Evolutionary conservation across 2,113 vertebrate species (phyloP), one percentile per base, ranked within the genome.

Genomic region (Nansenia antarctica): DNA sequence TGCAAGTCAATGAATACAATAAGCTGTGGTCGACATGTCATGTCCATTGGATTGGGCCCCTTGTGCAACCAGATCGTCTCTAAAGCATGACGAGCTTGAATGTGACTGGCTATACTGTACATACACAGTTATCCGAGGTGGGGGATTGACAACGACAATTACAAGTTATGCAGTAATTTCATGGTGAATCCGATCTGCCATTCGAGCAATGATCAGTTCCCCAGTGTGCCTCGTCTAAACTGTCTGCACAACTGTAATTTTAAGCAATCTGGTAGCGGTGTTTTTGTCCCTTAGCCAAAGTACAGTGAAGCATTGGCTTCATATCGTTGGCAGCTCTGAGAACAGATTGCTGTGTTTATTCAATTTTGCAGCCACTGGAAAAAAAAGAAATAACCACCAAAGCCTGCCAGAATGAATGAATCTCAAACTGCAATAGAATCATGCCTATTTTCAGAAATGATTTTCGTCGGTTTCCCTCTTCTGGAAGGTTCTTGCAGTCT

Each of bases 321-420:
- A 6, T n/a, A n/a, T n/a, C n/a, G 20, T 42, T 39, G 26, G 24
- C 24, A 26, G 24, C 11, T 11, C 9, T 14, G 26, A 45, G 26
- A 63, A 45, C 61, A 27, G 22, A 45, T 63, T 47, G 24, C 59
- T 27, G 42, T 31, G 11, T 64, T 49, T 31, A 49, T 64, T 47
- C 27, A 31, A 30, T 45, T 22, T 30, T n/a, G 39, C 37, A 30
- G 62, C 42, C 42, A 64, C 14, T 47, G 27, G 39, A 49, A n/a
- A n/a, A n/a, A n/a, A n/a, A n/a, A n/a, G n/a, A 60, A 29, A 64
- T 30, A 31, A 49, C 62, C 26, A 27, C 15, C 42, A 14, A n/a
- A 49, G 39, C 62, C 29, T 64, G 62, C 26, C 62, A 64, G 62
- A 64, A 47, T 20, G 2, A 64, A 64, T 64, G 18, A 32, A 64